Evolutionary conservation across 2,113 vertebrate species (phyloP).

Genomic region (Chamaea fasciata): DNA sequence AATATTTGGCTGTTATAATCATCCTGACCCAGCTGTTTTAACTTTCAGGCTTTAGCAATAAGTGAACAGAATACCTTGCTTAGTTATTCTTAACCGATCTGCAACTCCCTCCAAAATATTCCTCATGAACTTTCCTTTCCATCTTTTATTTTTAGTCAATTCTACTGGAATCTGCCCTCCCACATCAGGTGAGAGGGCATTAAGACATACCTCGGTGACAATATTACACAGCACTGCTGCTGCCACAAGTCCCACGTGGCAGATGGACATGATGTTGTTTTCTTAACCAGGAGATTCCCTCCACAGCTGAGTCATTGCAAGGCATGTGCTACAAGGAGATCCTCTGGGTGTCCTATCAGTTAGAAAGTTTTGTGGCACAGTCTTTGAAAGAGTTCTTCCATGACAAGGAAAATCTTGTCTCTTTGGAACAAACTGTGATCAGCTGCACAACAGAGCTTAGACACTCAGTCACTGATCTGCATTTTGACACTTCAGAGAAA

Average conservation of each 20-base stretch:
- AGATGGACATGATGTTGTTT: not conserved
- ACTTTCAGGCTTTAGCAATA: not conserved
- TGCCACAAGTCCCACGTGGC: not conserved
- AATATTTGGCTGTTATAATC: not conserved
- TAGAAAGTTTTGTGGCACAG: not conserved
- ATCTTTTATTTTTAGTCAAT: not conserved
- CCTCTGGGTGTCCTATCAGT: not conserved
- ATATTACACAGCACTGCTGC: not conserved
- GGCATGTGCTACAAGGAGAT: not conserved
- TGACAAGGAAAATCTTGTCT: not conserved
- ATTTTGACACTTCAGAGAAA: conserved; percentile 13
- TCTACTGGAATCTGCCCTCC: not conserved
- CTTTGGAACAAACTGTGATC: not conserved
- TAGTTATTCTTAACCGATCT: not conserved
- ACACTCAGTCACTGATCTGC: not conserved
- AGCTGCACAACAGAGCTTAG: not conserved
- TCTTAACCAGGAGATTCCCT: not conserved
- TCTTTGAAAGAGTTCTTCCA: not conserved
- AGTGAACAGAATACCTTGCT: not conserved
- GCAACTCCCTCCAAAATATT: not conserved
- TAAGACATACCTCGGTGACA: not conserved
- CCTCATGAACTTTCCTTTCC: not conserved
- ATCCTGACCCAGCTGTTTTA: not conserved
- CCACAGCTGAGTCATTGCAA: not conserved
- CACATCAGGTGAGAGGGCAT: not conserved